Evolutionary conservation across 2,113 vertebrate species (phyloP), one percentile per base, ranked within the genome.

Genomic region (Paramisgurnus dabryanus): DNA sequence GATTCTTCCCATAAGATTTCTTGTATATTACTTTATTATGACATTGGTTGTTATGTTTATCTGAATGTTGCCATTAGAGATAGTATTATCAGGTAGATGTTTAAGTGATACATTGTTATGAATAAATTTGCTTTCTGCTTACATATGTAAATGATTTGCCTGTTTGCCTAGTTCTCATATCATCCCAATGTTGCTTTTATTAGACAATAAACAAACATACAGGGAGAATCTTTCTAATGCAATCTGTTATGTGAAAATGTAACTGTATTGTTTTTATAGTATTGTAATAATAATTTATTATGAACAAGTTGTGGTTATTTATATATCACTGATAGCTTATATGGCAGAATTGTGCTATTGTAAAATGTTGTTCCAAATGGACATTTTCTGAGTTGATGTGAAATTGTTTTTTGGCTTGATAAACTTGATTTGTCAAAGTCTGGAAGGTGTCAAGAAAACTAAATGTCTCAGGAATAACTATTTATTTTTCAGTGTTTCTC

Each of bases 381-480:
- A 34, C 27, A 34, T 34, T 7, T 11, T 71, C 34, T 40, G 12
- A 55, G 49, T n/a, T 41, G 4, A 5, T 41, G 69, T 72, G 22
- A 22, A 1, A 22, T 22, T 22, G 22, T 22, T 22, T 22, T 22
- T 22, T 22, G 17, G 55, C 15, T 41, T 17, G 67, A 18, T 68
- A 76, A 39, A 76, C 69, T 64, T 84, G 39, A 57, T 67, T 79
- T 85, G 87, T 86, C 71, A 67, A 65, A 55, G 34, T 70, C 83
- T 47, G 82, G 55, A 79, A 83, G 86, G 82, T 84, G 84, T 41
- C 81, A 82, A 85, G 57, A 67, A 39, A 18, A 90, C 89, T 90
- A 90, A 90, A 91, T 87, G 86, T 85, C 87, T 90, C 87, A 90
- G 89, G 88, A 90, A 89, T 80, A 49, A 50, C 6, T 5, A 4